Evolutionary conservation across 2,888 invertebrate species (phyloP), one percentile per base, ranked within the genome.

Genomic region (Pandemis heparana): DNA sequence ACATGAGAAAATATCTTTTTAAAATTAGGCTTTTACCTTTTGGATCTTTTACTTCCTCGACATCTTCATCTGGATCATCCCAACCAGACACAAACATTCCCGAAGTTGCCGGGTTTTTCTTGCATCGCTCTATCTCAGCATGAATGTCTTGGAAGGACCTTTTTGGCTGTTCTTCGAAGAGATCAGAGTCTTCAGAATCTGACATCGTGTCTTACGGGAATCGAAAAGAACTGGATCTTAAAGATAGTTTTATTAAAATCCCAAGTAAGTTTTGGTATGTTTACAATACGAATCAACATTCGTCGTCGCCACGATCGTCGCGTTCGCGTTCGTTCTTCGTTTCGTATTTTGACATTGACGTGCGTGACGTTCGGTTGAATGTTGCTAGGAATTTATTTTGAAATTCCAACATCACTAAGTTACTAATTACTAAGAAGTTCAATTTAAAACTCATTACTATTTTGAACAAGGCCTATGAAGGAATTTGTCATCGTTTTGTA

Each of bases 51-150:
- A 96, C 96, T 78, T 95, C 93, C 76, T 97, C 96, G 12, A 97
- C 95, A 75, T 96, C 96, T 79, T 96, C 95, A 83, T 97, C 96
- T 59, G 96, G 96, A 84, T 97, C 96, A 81, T 98, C 97, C 97
- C 97, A 98, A 67, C 97, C 97, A 83, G 97, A 97, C 0, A 97
- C 97, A 86, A 95, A 96, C 95, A 96, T 95, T n/a, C 95, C 95
- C 71, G 92, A 87, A 43, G 94, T 94, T 73, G 87, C 87, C 48
- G 93, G 93, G 80, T 94, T 89, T 73, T 77, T 87, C 82, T 95
- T 95, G 77, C 79, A 87, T 75, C 82, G 81, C 69, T 90, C 85
- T 75, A 95, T 95, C 82, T 94, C 92, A 71, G 91, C 84, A 23
- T 89, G 84, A 64, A 95, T 87, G 76, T 90, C 89, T 75, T 86